phyloP scores from a whole-genome alignment of 2,888 invertebrate genomes.

The Cephus sareptanus region DNA sequence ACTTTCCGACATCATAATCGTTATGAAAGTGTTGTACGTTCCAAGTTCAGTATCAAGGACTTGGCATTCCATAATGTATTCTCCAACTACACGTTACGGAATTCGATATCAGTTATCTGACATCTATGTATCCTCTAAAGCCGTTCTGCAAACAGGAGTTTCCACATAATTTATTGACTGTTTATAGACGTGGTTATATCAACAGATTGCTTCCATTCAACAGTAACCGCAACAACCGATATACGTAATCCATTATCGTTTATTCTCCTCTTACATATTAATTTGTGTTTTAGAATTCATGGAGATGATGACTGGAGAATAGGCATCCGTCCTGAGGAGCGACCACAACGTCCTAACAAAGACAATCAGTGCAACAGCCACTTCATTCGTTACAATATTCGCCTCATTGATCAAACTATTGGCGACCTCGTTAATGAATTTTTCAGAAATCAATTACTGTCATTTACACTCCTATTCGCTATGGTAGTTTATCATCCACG shows the following conservation, averaged over 20 bases:
- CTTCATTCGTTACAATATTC: not conserved
- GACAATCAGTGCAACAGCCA: slow-evolving; percentile 30
- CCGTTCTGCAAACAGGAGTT: not conserved
- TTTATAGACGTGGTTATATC: not conserved
- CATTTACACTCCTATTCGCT: not conserved
- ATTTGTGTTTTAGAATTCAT: slow-evolving; percentile 83
- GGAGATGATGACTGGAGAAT: slow-evolving; percentile 97
- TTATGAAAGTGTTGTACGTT: slow-evolving; percentile 14
- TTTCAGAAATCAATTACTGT: not conserved
- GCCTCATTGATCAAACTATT: not conserved
- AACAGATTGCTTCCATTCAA: not conserved
- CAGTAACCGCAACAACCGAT: not conserved
- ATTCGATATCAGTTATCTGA: not conserved
- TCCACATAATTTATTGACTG: not conserved
- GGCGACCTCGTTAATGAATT: not conserved
- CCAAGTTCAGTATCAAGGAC: slow-evolving; percentile 34
- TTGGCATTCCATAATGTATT: slow-evolving; percentile 34
- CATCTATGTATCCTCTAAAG: not conserved
- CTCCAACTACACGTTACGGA: not conserved
- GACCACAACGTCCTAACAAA: slow-evolving; percentile 27
- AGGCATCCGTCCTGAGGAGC: slow-evolving; percentile 58
- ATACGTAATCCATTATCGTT: not conserved
- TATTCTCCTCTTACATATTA: not conserved
- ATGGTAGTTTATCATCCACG: not conserved
- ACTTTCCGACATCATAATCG: not conserved